Evolutionary conservation across 2,888 invertebrate genomes (phyloP), one percentile per base, ranked within the genome.

Genomic region (Dione juno): DNA sequence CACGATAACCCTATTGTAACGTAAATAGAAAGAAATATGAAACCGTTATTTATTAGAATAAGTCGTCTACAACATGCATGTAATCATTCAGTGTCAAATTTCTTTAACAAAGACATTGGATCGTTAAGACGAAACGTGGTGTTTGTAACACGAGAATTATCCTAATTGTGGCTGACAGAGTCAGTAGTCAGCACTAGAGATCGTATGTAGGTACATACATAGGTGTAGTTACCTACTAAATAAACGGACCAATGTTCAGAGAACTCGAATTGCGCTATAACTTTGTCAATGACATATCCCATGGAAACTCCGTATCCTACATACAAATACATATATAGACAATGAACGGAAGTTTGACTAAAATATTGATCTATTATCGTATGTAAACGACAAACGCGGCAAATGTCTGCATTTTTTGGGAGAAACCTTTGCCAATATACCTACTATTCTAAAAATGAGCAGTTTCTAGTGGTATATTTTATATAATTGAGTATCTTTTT

Each of bases 321-420:
- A 21, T 43, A 28, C 28, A 28, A 3, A 28, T 5, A 28, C 5
- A 28, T 28, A 8, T 57, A 61, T 63, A 67, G 63, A 64, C 67
- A 80, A 79, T 72, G 71, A 79, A 72, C 82, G 89, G 88, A 90
- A 84, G 86, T 89, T 84, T 82, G 76, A 71, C 77, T 81, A 84
- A 82, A 87, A 88, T 89, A 88, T 90, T 90, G 80, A 80, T 80
- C 75, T 81, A 75, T 75, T 70, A 74, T 73, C 75, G 76, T 76
- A 77, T 74, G 76, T 75, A 66, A 69, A 70, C 66, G 61, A 61
- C 61, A 69, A 70, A 70, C 64, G 41, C 48, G 37, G 3, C 53
- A 53, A 59, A 54, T 45, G n/a, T 66, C 41, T n/a, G 48, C 6
- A 48, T 40, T 37, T 57, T 65, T 28, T 37, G 40, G 8, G n/a